Evolutionary conservation across 2,888 invertebrate species (phyloP).

Genomic region (Platerodrilus igneus): DNA sequence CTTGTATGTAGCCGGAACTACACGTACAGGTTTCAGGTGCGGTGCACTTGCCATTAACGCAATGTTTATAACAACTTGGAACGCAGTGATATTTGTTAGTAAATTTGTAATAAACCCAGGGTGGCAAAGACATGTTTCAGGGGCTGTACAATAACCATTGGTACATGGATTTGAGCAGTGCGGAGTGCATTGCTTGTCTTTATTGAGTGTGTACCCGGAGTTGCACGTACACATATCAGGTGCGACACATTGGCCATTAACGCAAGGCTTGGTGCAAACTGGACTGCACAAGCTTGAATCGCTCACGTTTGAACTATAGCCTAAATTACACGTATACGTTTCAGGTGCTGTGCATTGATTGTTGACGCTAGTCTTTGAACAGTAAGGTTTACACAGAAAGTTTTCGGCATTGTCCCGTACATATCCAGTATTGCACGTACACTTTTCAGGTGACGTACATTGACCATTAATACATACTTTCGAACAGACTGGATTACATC

Average conservation of each 20-base stretch:
- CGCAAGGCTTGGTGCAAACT: background rate
- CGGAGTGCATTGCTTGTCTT: background rate
- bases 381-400: conserved; percentile 9
- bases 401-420: conserved; percentile 27
- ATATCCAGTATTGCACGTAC: conserved; percentile 3
- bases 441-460: conserved; percentile 1
- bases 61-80: too few species aligned
- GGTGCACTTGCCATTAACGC: too few species aligned
- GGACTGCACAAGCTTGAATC: conserved; percentile 4
- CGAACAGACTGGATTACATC: conserved; percentile 5
- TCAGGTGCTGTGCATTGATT: conserved; percentile 37
- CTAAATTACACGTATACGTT: conserved; percentile 39
- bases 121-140: conserved; percentile 13
- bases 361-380: conserved; percentile 11
- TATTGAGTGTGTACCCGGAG: conserved; percentile 3
- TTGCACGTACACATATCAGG: conserved; percentile 9
- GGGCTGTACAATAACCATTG: conserved; percentile 33
- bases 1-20: conserved; percentile 26
- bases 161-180: background rate
- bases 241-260: background rate
- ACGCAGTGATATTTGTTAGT: too few species aligned
- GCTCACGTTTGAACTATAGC: conserved; percentile 25
- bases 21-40: conserved; percentile 45
- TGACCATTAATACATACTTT: background rate
- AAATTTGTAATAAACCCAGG: conserved; percentile 9